Base-by-base conservation (phyloP, 1,140 invertebrate genomes). In the Euglossa dilemma region DNA sequence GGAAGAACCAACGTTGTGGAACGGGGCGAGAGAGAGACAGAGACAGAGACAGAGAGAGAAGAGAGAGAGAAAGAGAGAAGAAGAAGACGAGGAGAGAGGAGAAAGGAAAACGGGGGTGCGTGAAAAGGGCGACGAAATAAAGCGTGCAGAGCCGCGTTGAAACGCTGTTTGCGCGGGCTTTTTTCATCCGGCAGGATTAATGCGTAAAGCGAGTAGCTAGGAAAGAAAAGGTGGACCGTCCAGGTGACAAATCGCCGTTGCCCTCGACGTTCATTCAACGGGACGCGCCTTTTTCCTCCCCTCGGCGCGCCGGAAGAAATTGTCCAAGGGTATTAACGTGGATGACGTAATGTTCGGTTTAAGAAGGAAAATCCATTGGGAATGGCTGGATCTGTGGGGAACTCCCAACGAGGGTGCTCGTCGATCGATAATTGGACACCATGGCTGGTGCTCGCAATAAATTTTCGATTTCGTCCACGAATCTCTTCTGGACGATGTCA, bases 121-220 rank as follows among this genome's bases (percentile, higher is more conserved):
- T 20, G 16, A 72, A n/a, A 64, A 36, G 25, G 18, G 20, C 7
- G 45, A 28, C 9, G 14, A 71, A 81, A 74, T 77, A 86, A 87
- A 86, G 52, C 70, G 83, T 36, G 79, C 45, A 67, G 52, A 67
- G 67, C 25, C 59, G 50, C 74, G 84, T 52, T 83, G 84, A 87
- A 87, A 76, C 85, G 63, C 50, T 87, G 74, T 87, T 87, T 82
- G 85, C 84, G 75, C 73, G 71, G 56, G 75, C 66, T 77, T 83
- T 86, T 87, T 85, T 78, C 85, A 87, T 83, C 80, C 50, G 56
- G 43, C 84, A 63, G 85, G 85, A 87, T 87, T 87, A 87, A 87
- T 86, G 85, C 80, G 85, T 78, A 86, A 86, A 83, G 80, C 85
- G 80, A 87, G 85, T 81, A 78, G 61, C 79, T 83, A 47, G 77